Conservation (phyloP, 2,888 invertebrate species). For the Ormyrus pomaceus region DNA sequence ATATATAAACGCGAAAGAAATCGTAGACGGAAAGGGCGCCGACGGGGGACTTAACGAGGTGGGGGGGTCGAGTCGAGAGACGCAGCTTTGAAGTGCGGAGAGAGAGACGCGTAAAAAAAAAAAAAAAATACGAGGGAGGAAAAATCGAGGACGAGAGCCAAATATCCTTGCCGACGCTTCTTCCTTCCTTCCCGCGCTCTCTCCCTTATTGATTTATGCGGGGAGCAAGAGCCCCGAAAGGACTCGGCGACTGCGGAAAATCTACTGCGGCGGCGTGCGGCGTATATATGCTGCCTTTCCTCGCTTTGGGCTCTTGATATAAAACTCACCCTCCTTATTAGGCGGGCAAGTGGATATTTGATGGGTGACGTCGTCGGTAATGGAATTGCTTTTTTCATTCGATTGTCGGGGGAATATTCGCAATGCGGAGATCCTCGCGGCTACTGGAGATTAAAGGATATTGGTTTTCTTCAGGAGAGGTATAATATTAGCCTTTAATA, state of each 20-base stretch:
- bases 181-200: not conserved
- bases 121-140: slow-evolving; percentile 37
- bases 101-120: not conserved
- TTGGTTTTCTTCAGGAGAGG: no score
- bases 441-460: no score
- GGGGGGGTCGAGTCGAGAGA: not conserved
- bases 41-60: slow-evolving; percentile 12
- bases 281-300: not conserved
- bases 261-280: not conserved
- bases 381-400: slow-evolving; percentile 38
- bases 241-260: slow-evolving; percentile 41
- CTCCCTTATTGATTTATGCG: slow-evolving; percentile 49
- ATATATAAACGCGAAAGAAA: not conserved
- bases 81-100: slow-evolving; percentile 35
- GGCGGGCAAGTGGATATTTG: slow-evolving; percentile 24
- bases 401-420: slow-evolving; percentile 4
- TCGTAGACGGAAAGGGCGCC: slow-evolving; percentile 26
- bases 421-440: not conserved
- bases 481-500: no score
- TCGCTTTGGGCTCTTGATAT: slow-evolving; percentile 30
- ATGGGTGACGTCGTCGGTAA: slow-evolving; percentile 23
- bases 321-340: slow-evolving; percentile 36
- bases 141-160: slow-evolving; percentile 47
- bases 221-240: slow-evolving; percentile 40
- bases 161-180: slow-evolving; percentile 50